Base-by-base conservation (phyloP, 2,888 invertebrate species). In the Drosophila infuscata region DNA sequence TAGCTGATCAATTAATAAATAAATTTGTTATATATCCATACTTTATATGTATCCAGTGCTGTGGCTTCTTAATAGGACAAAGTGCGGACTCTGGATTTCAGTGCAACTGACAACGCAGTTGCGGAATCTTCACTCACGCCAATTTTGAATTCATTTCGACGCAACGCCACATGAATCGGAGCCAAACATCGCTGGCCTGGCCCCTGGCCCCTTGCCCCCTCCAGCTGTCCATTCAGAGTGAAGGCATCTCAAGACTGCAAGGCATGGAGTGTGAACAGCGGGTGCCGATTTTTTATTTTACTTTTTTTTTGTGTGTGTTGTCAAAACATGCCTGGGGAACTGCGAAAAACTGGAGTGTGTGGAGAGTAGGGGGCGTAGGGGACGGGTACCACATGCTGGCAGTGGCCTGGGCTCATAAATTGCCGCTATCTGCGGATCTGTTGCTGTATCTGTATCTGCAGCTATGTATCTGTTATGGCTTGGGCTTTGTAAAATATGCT, bases 191-290 rank as follows among this genome's bases (percentile, higher is more conserved):
- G 12, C n/a, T 5, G 15, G n/a, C 12, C 30, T 17, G 6, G 29
- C 25, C 15, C 17, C 25, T 6, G 7, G 9, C 15, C 32, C 20
- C 30, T 9, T 35, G 25, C 48, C 57, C 30, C 53, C 11, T 41
- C 17, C 35, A 30, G 43, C 25, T 17, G 12, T 6, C 29, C 56
- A 62, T 54, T 73, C 80, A 70, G 57, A 29, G 80, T 67, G 49
- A 38, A 56, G 66, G 76, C 66, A 81, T 82, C 81, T 69, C 38
- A 80, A 82, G 87, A 86, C 82, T 84, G 87, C 82, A 68, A 73
- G 83, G 72, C 74, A 71, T 69, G 60, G 57, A 84, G 84, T 83
- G 83, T 71, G 86, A 86, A 84, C 88, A 87, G 84, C 85, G 81
- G 81, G 88, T 76, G 74, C 33, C 58, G 38, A 25, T 49, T 52